Base-by-base conservation (phyloP, 1,140 invertebrate genomes). In the Drosophila sucinea region DNA sequence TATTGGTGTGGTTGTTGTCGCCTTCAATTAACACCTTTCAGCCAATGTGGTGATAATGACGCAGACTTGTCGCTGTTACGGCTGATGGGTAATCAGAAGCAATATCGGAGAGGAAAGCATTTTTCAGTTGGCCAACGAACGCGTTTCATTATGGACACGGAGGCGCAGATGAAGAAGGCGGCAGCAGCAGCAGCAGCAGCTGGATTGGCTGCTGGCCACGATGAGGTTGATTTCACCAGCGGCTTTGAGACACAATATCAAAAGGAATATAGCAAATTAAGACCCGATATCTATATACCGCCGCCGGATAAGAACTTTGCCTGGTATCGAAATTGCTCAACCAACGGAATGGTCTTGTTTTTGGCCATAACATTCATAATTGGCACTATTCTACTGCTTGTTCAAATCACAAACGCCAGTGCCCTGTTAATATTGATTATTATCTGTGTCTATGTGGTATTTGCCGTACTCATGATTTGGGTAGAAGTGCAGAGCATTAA, bases 221-320 rank as follows among this genome's bases (percentile, higher is more conserved):
- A 91, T 55, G 90, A 91, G 54, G 62, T 91, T 5, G 90, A 91
- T 33, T 91, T 91, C n/a, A 87, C 70, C 60, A 91, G 90, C 69
- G 90, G 90, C 40, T 91, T 78, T 58, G 90, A 91, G 72, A 91
- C 77, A 30, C 90, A 91, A 54, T 91, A 91, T 64, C 54, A 61
- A 10, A 76, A 91, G 69, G 90, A 91, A 66, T 91, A 91, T 56
- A 91, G 90, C 41, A 77, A 77, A 0, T 32, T 86, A 11, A 79
- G 76, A 32, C 74, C 79, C n/a, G 35, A 58, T 35, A 70, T 70
- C 0, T 78, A 56, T 47, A 73, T 90, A 2, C 69, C 79, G 4
- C 86, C 80, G 3, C 90, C 86, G 63, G 83, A 90, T 47, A 86
- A 70, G 3, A 72, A 69, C 7, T 40, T 72, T 11, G 77, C 78